These are phyloP conservation scores for Drosophila koepferae DNA, from an alignment of 2,888 invertebrate species.

Conservation along the genomic window DNA sequence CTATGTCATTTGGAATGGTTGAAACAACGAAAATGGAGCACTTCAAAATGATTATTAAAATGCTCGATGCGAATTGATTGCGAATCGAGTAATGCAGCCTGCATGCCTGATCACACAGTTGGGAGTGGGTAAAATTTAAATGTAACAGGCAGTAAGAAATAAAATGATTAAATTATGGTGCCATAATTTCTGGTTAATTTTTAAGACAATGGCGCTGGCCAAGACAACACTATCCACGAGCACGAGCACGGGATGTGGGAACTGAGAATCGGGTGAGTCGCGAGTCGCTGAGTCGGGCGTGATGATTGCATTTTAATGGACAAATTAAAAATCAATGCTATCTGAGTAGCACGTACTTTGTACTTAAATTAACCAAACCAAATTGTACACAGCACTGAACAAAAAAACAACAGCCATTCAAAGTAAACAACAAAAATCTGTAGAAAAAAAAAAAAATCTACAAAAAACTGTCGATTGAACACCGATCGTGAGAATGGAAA, in stretches of 20 bases:
- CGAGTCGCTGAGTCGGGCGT: conserved; percentile 57
- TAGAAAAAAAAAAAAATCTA: conserved; percentile 12
- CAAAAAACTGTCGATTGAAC: conserved; percentile 78
- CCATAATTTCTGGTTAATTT: conserved; percentile 58
- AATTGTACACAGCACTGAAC: conserved; percentile 36
- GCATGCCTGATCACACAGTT: conserved; percentile 63
- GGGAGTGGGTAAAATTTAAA: conserved; percentile 55
- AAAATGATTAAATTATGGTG: conserved; percentile 63
- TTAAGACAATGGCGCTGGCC: conserved; percentile 42
- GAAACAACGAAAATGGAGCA: conserved; percentile 69
- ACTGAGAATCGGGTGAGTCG: conserved; percentile 30
- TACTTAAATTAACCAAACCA: conserved; percentile 72
- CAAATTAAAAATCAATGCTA: conserved; percentile 83
- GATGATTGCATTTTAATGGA: conserved; percentile 84
- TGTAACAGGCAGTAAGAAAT: conserved; percentile 43
- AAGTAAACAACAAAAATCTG: conserved; percentile 14
- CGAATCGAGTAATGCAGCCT: conserved; percentile 51
- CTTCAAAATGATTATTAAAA: conserved; percentile 45
- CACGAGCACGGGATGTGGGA: conserved; percentile 10
- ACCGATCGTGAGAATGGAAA: conserved; percentile 83
- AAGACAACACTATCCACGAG: conserved; percentile 6
- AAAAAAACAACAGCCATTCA: conserved; percentile 12
- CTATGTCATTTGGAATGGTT: conserved; percentile 50
- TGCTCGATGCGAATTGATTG: conserved; percentile 62
- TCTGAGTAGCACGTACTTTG: conserved; percentile 70